Evolutionary conservation across 2,888 invertebrate genomes (phyloP), one percentile per base, ranked within the genome.

Genomic region (Epinotia bilunana): DNA sequence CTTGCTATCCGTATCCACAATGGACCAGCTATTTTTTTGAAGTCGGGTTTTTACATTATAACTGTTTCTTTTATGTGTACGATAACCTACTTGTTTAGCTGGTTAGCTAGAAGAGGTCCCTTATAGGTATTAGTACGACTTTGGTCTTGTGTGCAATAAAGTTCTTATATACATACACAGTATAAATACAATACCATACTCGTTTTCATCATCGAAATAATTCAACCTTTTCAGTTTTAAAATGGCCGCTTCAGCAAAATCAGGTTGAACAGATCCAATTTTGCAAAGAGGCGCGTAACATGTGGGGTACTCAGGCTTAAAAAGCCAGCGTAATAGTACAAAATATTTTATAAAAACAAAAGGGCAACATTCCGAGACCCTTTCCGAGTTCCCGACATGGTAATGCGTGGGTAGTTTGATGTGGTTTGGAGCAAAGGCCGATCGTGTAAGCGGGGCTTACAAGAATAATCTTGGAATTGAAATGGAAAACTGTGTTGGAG

Each of bases 281-380:
- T 74, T 43, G 28, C 49, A 43, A 70, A 70, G 23, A 64, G 39
- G 70, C 53, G 20, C 53, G 46, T 62, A 57, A 70, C 28, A 39
- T 9, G 58, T 49, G 63, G 33, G 18, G 49, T 49, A 62, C 53
- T 28, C 64, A 9, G 3, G 62, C 43, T 58, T 70, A 58, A 74
- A 74, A 63, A 46, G 65, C 20, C 60, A 64, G 49, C 46, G 58
- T 60, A 74, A 74, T 53, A 49, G 60, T 28, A 70, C 64, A 65
- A 65, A 69, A 74, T 74, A 74, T 74, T 74, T 74, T 70, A 74
- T 64, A 65, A 71, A 73, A 74, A 74, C 70, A 71, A 70, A 28
- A 71, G 64, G 65, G 58, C 20, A 20, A 11, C 63, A 58, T 63
- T 60, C 71, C 58, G 12, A 49, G 23, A 60, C 70, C 74, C 60